These are phyloP conservation scores for Protophormia terraenovae DNA, from an alignment of 2,888 invertebrate genomes.

Conservation along the genomic window DNA sequence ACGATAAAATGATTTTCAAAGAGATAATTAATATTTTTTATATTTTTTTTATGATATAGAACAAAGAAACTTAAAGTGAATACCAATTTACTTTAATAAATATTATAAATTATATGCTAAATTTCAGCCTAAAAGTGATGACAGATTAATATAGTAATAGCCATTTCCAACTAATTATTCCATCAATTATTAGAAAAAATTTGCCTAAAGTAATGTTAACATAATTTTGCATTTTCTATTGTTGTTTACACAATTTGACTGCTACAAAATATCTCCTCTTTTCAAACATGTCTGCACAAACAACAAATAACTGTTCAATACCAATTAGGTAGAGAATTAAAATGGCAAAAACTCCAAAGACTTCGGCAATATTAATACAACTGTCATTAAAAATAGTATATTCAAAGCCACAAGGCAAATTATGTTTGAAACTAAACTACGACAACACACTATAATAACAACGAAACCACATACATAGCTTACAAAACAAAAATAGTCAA, in stretches of 20 bases:
- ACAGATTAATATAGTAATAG: too few species aligned
- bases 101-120: too few species aligned
- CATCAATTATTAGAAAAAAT: background rate
- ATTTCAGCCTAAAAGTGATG: too few species aligned
- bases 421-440: background rate
- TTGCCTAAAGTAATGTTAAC: background rate
- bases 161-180: background rate
- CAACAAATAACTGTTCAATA: constrained; percentile 13
- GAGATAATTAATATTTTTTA: too few species aligned
- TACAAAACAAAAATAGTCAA: background rate
- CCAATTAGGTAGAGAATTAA: background rate
- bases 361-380: background rate
- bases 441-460: too few species aligned
- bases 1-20: too few species aligned
- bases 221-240: background rate
- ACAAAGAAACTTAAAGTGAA: too few species aligned
- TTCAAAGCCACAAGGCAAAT: constrained; percentile 21
- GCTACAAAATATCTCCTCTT: background rate
- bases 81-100: too few species aligned
- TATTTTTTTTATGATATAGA: too few species aligned
- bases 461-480: background rate
- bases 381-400: background rate
- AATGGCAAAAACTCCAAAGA: background rate
- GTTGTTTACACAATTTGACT: background rate
- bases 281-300: background rate